Evolutionary conservation across 2,113 vertebrate species (phyloP).

Genomic region (Spheniscus mendiculus): DNA sequence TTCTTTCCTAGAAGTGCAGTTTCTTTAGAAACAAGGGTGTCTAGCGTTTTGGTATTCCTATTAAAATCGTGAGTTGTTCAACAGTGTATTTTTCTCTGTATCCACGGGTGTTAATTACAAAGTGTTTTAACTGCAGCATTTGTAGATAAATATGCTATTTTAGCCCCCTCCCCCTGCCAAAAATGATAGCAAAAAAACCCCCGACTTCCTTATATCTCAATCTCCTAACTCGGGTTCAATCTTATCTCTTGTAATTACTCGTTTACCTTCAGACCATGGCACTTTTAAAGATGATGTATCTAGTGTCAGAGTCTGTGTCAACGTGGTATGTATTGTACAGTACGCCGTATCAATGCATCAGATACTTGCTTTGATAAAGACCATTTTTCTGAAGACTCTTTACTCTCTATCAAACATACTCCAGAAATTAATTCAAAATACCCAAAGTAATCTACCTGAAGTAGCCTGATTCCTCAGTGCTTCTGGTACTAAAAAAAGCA

Average conservation of each 20-base stretch:
- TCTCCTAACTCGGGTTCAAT: not conserved
- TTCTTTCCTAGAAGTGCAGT: not conserved
- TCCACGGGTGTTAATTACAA: not conserved
- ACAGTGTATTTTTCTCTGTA: not conserved
- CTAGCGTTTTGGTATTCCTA: not conserved
- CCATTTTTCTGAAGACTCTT: not conserved
- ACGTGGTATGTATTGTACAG: rapidly evolving
- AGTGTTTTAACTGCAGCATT: not conserved
- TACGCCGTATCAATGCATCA: not conserved
- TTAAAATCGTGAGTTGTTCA: not conserved
- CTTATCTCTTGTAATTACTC: not conserved
- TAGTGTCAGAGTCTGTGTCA: not conserved
- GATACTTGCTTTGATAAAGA: not conserved
- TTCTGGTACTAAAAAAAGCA: not conserved
- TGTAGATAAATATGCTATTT: not conserved
- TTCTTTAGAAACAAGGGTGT: not conserved
- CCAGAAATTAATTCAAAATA: not conserved
- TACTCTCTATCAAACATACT: not conserved
- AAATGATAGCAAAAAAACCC: not conserved
- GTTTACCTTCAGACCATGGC: not conserved
- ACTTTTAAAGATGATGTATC: not conserved
- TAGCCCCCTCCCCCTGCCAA: not conserved
- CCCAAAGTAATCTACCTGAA: not conserved
- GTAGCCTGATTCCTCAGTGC: not conserved
- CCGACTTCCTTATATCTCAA: not conserved